Evolutionary conservation across 1,140 invertebrate species (phyloP).

Genomic region (Meteorus sp.): DNA sequence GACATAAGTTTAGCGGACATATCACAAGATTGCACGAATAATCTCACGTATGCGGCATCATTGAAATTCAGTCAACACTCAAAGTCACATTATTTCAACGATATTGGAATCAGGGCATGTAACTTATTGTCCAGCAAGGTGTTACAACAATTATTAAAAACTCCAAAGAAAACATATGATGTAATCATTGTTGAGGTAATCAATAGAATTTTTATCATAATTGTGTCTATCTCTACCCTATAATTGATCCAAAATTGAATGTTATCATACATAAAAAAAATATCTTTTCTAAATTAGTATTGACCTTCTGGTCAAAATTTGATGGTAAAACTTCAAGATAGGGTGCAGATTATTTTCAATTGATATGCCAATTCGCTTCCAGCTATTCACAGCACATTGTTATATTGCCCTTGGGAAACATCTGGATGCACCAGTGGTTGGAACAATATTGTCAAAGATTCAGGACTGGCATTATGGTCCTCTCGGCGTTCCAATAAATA

Average conservation of each 20-base stretch:
- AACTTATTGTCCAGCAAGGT: constrained; percentile 20
- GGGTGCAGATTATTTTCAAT: too few species aligned
- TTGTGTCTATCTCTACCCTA: too few species aligned
- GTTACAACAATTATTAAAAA: constrained; percentile 29
- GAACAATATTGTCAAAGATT: constrained; percentile 62
- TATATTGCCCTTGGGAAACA: constrained; percentile 61
- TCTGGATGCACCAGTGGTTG: constrained; percentile 64
- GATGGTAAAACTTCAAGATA: too few species aligned
- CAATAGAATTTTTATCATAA: too few species aligned
- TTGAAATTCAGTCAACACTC: not conserved
- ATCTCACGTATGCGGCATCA: constrained; percentile 13
- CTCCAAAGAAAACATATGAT: constrained; percentile 35
- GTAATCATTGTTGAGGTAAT: constrained; percentile 33
- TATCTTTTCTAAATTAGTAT: too few species aligned
- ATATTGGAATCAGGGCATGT: constrained; percentile 15
- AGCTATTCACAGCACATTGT: constrained; percentile 43
- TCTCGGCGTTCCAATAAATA: constrained; percentile 63
- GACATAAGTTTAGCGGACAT: constrained; percentile 39
- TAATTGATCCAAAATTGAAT: too few species aligned
- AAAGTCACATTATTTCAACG: fast-evolving
- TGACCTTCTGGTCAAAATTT: too few species aligned
- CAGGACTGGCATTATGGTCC: constrained; percentile 66
- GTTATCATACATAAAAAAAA: too few species aligned
- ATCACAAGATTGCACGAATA: constrained; percentile 5
- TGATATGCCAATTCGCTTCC: too few species aligned